Evolutionary conservation across 2,888 invertebrate species (phyloP).

Genomic region (Ethmia dodecea): DNA sequence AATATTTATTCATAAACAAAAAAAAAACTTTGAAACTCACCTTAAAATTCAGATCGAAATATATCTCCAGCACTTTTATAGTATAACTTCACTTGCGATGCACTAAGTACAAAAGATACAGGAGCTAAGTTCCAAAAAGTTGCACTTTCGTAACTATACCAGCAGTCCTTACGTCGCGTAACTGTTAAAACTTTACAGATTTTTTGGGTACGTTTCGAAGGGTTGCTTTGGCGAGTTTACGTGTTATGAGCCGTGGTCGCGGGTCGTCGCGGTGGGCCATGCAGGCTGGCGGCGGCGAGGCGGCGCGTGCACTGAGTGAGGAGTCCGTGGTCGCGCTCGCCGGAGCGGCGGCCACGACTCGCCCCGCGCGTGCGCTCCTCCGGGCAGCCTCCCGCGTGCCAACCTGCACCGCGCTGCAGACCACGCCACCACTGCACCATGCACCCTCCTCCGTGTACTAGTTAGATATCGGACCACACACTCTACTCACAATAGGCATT

Average conservation of each 20-base stretch:
- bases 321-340: constrained; percentile 38
- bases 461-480: constrained; percentile 25
- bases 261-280: constrained; percentile 34
- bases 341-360: constrained; percentile 36
- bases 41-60: constrained; percentile 53
- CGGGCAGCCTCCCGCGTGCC: not conserved
- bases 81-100: constrained; percentile 44
- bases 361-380: constrained; percentile 63
- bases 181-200: not conserved
- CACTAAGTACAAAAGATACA: constrained; percentile 44
- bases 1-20: no score
- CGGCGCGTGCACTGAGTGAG: constrained; percentile 68
- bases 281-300: constrained; percentile 61
- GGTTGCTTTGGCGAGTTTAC: constrained; percentile 16
- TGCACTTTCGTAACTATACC: constrained; percentile 36
- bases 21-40: no score
- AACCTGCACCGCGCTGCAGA: constrained; percentile 15
- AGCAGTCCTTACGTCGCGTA: constrained; percentile 28
- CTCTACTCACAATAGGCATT: constrained; percentile 17
- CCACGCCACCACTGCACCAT: constrained; percentile 47
- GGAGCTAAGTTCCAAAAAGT: constrained; percentile 36
- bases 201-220: no score
- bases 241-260: constrained; percentile 29
- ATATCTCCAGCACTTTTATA: constrained; percentile 14
- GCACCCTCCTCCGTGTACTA: constrained; percentile 15